Conservation (phyloP, 2,888 invertebrate genomes). For the Allacma fusca region DNA sequence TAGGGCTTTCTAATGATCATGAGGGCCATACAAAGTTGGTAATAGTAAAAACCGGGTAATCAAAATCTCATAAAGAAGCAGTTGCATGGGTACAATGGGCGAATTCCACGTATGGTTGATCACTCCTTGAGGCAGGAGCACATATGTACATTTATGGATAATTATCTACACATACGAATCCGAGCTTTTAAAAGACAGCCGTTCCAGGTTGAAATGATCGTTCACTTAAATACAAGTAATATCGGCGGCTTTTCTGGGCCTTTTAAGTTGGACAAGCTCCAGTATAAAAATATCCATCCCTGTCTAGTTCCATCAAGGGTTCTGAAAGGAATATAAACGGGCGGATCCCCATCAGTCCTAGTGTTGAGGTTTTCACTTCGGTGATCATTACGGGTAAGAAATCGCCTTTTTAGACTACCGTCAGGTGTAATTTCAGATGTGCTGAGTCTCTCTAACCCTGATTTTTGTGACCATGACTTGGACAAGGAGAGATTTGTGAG, state of each 20-base stretch:
- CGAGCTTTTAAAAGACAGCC: too few species aligned
- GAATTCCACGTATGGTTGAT: neutral
- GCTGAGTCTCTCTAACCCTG: neutral
- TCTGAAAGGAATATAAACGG: neutral
- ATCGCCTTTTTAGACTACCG: neutral
- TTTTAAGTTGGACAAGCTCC: neutral
- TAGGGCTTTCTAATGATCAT: neutral
- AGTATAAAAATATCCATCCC: neutral
- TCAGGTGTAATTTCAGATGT: neutral
- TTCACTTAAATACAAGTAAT: too few species aligned
- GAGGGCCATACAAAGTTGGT: neutral
- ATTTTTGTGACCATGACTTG: constrained; percentile 21
- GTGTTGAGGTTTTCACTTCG: neutral
- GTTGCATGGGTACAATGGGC: neutral
- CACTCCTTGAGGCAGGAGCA: too few species aligned
- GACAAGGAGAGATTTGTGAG: constrained; percentile 29
- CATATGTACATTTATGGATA: too few species aligned
- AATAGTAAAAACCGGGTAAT: neutral
- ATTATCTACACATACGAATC: too few species aligned
- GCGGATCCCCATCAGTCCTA: neutral
- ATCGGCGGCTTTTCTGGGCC: neutral
- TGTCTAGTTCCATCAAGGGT: neutral
- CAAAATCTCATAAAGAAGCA: constrained; percentile 7
- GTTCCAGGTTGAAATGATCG: too few species aligned
- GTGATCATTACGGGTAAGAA: neutral